Conservation (phyloP, 2,797 vertebrate genomes). For the Lemur catta region DNA sequence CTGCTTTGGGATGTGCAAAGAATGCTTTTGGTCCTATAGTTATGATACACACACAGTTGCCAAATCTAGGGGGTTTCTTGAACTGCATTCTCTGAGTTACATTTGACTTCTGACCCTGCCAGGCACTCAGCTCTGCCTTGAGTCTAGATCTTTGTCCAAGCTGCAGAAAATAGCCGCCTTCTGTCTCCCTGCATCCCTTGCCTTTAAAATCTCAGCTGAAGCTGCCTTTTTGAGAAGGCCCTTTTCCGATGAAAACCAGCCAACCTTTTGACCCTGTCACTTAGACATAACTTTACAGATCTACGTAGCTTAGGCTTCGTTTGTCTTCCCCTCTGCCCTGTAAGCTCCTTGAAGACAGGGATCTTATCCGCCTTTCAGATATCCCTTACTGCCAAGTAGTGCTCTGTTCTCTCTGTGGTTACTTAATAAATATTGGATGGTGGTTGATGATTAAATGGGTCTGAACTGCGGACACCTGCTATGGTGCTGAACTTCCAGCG, state of each 20-base stretch:
- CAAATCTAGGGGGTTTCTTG: neutral
- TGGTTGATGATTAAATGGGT: conserved; percentile 46
- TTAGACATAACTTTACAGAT: neutral
- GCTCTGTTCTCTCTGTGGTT: neutral
- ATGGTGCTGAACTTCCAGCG: neutral
- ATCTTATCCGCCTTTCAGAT: neutral
- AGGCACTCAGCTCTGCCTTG: neutral
- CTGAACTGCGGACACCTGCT: neutral
- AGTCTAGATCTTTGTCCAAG: neutral
- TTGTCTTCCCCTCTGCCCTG: neutral
- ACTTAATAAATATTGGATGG: neutral
- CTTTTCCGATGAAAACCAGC: neutral
- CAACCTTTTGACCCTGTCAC: neutral
- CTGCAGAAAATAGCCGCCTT: neutral
- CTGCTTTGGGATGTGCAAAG: neutral
- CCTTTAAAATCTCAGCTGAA: neutral
- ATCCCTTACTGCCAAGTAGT: neutral
- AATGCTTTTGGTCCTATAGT: neutral
- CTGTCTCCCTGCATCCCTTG: neutral
- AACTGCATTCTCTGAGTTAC: neutral
- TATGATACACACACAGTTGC: neutral
- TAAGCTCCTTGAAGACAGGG: conserved; percentile 24
- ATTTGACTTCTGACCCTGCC: neutral
- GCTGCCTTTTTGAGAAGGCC: neutral
- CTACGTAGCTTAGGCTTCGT: neutral